Conservation (phyloP, 2,797 vertebrate genomes). For the Nannoperca obscura region DNA sequence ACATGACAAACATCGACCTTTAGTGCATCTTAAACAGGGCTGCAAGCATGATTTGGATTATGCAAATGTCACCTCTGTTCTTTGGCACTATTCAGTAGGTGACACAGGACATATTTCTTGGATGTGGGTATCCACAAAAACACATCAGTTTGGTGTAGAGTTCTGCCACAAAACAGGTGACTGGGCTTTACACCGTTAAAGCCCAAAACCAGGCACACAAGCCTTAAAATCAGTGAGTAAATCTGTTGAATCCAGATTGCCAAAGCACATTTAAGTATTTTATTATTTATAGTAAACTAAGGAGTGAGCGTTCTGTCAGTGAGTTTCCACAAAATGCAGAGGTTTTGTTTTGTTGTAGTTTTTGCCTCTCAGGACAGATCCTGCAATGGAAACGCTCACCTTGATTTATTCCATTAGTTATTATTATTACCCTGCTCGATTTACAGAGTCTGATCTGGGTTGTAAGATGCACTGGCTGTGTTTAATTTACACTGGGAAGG, state of each 20-base stretch:
- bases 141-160: background rate
- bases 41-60: constrained; percentile 41
- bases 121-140: background rate
- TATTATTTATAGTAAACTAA: background rate
- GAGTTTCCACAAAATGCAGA: constrained; percentile 34
- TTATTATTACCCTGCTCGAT: constrained; percentile 73
- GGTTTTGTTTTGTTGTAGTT: constrained; percentile 26
- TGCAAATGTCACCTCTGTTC: constrained; percentile 31
- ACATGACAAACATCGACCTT: constrained; percentile 69
- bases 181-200: background rate
- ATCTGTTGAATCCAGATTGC: background rate
- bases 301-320: background rate
- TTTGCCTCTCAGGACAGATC: constrained; percentile 50
- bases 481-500: constrained; percentile 82
- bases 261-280: constrained; percentile 19
- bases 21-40: constrained; percentile 53
- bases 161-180: constrained; percentile 26
- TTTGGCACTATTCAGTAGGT: constrained; percentile 19
- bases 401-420: constrained; percentile 76
- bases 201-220: background rate
- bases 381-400: constrained; percentile 54
- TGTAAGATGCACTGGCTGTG: constrained; percentile 69
- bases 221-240: background rate
- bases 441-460: constrained; percentile 75
- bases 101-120: constrained; percentile 13